Conservation (phyloP, 2,113 vertebrate genomes). For the Ornithorhynchus anatinus region DNA sequence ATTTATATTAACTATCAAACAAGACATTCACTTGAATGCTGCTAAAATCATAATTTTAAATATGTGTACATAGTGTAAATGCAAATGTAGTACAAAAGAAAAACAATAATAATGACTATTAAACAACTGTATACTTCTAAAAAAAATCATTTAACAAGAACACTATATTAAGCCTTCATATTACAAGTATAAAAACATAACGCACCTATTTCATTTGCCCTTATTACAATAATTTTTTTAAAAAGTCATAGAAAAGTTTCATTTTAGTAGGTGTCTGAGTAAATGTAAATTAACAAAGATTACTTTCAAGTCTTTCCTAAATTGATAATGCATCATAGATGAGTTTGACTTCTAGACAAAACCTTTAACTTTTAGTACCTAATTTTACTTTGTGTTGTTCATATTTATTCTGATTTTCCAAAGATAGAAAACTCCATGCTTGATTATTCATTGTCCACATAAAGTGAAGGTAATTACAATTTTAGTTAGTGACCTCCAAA, state of each 20-base stretch:
- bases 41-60: too few relatives aligned
- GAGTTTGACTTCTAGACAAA: not conserved
- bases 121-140: too few relatives aligned
- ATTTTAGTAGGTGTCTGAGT: too few relatives aligned
- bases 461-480: constrained; percentile 44
- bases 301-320: not conserved
- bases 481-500: constrained; percentile 49
- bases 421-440: constrained; percentile 6
- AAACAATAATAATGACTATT: too few relatives aligned
- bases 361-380: not conserved
- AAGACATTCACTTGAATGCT: too few relatives aligned
- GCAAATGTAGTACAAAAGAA: too few relatives aligned
- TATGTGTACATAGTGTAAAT: too few relatives aligned
- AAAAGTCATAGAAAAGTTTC: not conserved
- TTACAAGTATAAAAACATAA: not conserved
- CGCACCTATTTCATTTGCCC: not conserved
- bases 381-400: not conserved
- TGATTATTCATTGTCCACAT: constrained; percentile 28
- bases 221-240: not conserved
- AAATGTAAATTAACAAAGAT: not conserved
- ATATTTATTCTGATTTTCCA: constrained; percentile 5
- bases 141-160: too few relatives aligned
- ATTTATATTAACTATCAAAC: too few relatives aligned
- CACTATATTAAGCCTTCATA: too few relatives aligned
- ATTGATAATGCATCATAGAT: not conserved